A percentile compares a stretch with the other conserved stretches of the same genome.
phyloP scores from a whole-genome alignment of 2,113 vertebrate species.

The Clarias magur region DNA sequence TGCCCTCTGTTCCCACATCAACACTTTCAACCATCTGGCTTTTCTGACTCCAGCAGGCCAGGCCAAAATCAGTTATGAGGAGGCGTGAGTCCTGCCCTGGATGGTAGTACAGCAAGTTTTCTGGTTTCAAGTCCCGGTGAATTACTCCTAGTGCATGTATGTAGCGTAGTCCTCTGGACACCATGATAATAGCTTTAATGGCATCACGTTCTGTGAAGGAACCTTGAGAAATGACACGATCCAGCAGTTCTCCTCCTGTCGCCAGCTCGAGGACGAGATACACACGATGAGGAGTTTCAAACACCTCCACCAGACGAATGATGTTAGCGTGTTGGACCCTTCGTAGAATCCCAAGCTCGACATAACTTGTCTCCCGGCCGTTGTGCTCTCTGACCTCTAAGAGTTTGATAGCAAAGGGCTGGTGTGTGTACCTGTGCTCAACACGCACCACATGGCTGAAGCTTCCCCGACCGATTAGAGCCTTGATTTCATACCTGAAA shows the following conservation, averaged over 20 bases:
- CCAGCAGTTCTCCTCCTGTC: conserved; percentile 67
- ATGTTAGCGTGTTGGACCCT: conserved; percentile 65
- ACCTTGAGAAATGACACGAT: conserved; percentile 64
- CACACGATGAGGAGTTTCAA: conserved; percentile 62
- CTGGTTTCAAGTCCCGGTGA: conserved; percentile 69
- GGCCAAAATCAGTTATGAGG: conserved; percentile 68
- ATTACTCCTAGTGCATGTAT: conserved; percentile 65
- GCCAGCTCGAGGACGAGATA: conserved; percentile 69
- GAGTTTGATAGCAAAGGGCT: conserved; percentile 72
- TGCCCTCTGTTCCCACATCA: not conserved
- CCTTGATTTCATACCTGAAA: conserved; percentile 72
- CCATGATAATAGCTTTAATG: conserved; percentile 64
- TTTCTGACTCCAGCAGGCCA: conserved; percentile 59
- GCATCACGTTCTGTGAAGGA: conserved; percentile 68
- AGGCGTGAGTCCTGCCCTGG: conserved; percentile 65
- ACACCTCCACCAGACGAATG: conserved; percentile 68
- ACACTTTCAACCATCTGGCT: not conserved
- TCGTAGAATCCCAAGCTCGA: conserved; percentile 64
- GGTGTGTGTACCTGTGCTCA: conserved; percentile 64
- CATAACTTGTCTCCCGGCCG: conserved; percentile 61
- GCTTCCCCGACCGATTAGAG: conserved; percentile 69
- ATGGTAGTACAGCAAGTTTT: conserved; percentile 70
- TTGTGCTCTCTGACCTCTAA: conserved; percentile 64
- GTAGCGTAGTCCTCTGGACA: conserved; percentile 61
- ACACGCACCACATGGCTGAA: conserved; percentile 68